phyloP scores from a whole-genome alignment of 1,140 invertebrate genomes.

The Drepana arcuata region DNA sequence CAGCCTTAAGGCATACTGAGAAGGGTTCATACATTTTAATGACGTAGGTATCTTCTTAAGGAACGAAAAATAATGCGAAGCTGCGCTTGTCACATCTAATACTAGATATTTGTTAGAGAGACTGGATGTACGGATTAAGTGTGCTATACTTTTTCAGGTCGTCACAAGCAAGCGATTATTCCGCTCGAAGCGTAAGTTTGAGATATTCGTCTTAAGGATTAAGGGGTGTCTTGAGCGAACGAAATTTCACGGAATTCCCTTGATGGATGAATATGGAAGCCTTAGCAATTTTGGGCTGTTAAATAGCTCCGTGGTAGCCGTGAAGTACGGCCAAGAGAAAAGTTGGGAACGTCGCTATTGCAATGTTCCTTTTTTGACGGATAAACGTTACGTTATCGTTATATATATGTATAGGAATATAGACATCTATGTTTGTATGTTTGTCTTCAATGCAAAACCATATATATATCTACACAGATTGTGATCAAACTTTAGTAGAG shows the following conservation, averaged over 20 bases:
- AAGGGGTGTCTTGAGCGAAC: slow-evolving; percentile 49
- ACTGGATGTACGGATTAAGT: slow-evolving; percentile 49
- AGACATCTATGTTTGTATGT: too few species aligned
- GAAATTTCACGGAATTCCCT: slow-evolving; percentile 56
- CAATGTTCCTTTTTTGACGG: too few species aligned
- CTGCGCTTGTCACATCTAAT: slow-evolving; percentile 42
- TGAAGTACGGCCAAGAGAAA: too few species aligned
- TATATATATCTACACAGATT: too few species aligned
- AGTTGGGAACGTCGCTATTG: slow-evolving; percentile 19
- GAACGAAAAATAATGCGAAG: slow-evolving; percentile 23
- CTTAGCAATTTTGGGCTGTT: slow-evolving; percentile 49
- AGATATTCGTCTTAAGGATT: slow-evolving; percentile 65
- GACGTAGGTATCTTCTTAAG: too few species aligned
- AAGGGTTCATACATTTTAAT: too few species aligned
- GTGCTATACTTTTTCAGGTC: slow-evolving; percentile 61
- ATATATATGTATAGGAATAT: too few species aligned
- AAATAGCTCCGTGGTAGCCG: too few species aligned
- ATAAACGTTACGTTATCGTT: too few species aligned
- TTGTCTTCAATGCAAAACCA: too few species aligned
- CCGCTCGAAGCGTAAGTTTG: slow-evolving; percentile 52
- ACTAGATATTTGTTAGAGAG: slow-evolving; percentile 50
- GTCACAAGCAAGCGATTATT: slow-evolving; percentile 59
- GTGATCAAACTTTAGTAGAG: too few species aligned
- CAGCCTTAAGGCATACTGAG: too few species aligned
- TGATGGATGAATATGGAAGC: slow-evolving; percentile 58